phyloP scores from a whole-genome alignment of 1,140 invertebrate genomes.

The Limonius californicus region DNA sequence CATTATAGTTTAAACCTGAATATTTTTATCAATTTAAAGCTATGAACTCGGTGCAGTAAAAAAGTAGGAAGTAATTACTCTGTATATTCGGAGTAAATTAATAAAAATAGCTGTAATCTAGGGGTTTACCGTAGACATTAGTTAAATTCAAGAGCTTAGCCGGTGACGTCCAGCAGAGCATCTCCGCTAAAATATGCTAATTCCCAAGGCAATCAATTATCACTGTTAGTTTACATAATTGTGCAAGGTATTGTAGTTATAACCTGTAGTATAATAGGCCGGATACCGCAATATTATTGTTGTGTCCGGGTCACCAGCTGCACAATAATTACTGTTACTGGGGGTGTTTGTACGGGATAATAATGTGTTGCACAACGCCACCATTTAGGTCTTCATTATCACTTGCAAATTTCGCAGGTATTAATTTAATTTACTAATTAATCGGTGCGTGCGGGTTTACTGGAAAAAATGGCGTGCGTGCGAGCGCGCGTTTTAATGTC shows the following conservation, averaged over 20 bases:
- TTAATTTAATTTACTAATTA: too few relatives aligned
- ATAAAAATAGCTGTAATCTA: background rate
- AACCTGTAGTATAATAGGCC: slow-evolving; percentile 3
- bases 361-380: background rate
- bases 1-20: too few relatives aligned
- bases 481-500: too few relatives aligned
- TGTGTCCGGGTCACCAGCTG: background rate
- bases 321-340: background rate
- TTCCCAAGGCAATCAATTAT: slow-evolving; percentile 4
- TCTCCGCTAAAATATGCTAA: slow-evolving; percentile 1
- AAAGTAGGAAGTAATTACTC: too few relatives aligned
- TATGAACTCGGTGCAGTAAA: too few relatives aligned
- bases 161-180: background rate
- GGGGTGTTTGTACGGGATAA: background rate
- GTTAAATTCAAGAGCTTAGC: background rate
- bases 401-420: background rate
- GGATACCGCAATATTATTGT: slow-evolving; percentile 7
- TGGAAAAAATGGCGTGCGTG: too few relatives aligned
- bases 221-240: slow-evolving; percentile 10
- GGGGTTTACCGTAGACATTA: background rate
- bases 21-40: too few relatives aligned
- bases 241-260: slow-evolving; percentile 11
- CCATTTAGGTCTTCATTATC: background rate
- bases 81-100: too few relatives aligned
- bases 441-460: too few relatives aligned